These are phyloP conservation scores for Elysia crispata DNA, from an alignment of 2,888 invertebrate species.

Conservation along the genomic window DNA sequence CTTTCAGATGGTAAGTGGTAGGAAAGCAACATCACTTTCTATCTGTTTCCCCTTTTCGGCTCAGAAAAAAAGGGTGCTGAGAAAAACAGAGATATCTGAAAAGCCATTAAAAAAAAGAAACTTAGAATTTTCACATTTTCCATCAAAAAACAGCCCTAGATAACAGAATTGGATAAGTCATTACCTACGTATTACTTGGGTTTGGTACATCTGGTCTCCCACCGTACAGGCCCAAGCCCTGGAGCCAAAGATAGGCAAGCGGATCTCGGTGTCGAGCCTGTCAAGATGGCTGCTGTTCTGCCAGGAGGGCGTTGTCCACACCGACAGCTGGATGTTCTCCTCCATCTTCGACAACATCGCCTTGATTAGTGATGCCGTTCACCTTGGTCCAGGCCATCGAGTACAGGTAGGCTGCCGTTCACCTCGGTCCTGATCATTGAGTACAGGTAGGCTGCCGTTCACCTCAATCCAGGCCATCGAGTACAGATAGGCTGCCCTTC, in stretches of 20 bases:
- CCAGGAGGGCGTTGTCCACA: background rate
- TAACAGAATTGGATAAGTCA: too few relatives aligned
- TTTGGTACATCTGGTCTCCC: background rate
- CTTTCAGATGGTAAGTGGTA: background rate
- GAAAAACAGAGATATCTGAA: too few relatives aligned
- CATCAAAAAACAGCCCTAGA: too few relatives aligned
- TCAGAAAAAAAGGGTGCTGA: too few relatives aligned
- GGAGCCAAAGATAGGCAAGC: constrained; percentile 6
- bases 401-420: background rate
- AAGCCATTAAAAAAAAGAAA: too few relatives aligned
- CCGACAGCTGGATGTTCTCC: background rate
- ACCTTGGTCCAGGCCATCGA: background rate
- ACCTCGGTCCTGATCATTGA: too few relatives aligned
- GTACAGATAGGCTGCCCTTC: too few relatives aligned
- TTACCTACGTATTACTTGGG: background rate
- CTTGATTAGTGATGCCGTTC: background rate
- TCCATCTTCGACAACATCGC: constrained; percentile 19
- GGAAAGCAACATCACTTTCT: background rate
- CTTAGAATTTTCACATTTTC: too few relatives aligned
- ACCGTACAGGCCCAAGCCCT: background rate
- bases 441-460: too few relatives aligned
- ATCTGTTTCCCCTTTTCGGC: too few relatives aligned
- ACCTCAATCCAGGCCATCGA: too few relatives aligned
- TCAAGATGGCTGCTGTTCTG: constrained; percentile 17
- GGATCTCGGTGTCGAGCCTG: constrained; percentile 3